Base-by-base conservation (phyloP, 2,888 invertebrate species). In the Galeruca laticollis region DNA sequence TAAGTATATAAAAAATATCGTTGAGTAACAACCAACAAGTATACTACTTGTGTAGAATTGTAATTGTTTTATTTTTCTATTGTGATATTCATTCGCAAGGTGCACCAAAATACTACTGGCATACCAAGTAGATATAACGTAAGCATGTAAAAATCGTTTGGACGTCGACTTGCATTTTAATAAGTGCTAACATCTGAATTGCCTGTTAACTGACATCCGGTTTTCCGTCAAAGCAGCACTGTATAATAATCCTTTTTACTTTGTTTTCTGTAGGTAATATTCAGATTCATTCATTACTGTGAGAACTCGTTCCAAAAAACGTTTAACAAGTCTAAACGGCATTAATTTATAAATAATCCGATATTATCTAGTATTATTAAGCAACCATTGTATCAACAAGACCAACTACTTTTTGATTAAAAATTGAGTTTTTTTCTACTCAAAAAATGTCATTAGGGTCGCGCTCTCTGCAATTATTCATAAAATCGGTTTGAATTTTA, bases 131-230 rank as follows among this genome's bases (percentile, higher is more conserved):
- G 80, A 75, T 70, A 74, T 75, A 76, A 71, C 69, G 75, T 74
- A 77, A 75, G 74, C 73, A 72, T 75, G 75, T 71, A 72, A 72
- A 72, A 72, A 76, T 75, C 70, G 69, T 75, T 57, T 68, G 72
- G 71, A 73, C 73, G 76, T 68, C 71, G 77, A 66, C 74, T 74
- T 79, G 80, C 79, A 81, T 81, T 78, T 79, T 81, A 80, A 80
- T 79, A 76, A 80, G 76, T 75, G 75, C 73, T 75, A 74, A 80
- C 77, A 79, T 80, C 80, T 76, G 78, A 80, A 77, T 79, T 79
- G 80, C 78, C 75, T 80, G 79, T 79, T 80, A 80, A 79, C 75
- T 75, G 76, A 79, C 79, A 81, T 81, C 81, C 81, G 81, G 81
- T 79, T 74, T 73, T 61, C 60, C 74, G 71, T 72, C 73, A 75